Evolutionary conservation across 2,888 invertebrate species (phyloP).

Genomic region (Magallana nippona): DNA sequence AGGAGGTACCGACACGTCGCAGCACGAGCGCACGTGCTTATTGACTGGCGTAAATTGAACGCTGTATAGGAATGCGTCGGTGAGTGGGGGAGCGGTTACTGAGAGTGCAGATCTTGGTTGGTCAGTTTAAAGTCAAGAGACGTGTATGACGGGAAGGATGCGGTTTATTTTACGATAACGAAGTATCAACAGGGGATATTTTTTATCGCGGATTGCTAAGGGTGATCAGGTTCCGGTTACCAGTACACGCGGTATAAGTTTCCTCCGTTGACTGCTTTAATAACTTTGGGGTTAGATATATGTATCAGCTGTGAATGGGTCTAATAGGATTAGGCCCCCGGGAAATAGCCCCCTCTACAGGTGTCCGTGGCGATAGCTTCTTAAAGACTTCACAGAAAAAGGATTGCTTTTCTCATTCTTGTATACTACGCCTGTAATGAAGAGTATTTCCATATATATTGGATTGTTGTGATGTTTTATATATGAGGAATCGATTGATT

Average conservation of each 20-base stretch:
- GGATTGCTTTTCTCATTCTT: conserved; percentile 2
- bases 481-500: conserved; percentile 31
- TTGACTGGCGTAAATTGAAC: conserved; percentile 7
- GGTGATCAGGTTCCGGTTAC: not conserved
- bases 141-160: conserved; percentile 25
- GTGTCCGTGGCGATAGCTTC: not conserved
- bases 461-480: conserved; percentile 15
- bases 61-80: not conserved
- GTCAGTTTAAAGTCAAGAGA: conserved; percentile 29
- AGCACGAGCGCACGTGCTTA: conserved; percentile 29
- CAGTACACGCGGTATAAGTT: not conserved
- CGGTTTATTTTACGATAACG: conserved; percentile 40
- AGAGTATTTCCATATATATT: conserved; percentile 28
- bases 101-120: conserved; percentile 23
- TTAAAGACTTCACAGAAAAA: conserved; percentile 3
- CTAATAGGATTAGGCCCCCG: conserved; percentile 25
- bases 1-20: not conserved
- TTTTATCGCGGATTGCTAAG: not conserved
- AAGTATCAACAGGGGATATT: conserved; percentile 37
- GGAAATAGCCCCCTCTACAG: conserved; percentile 32
- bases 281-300: not conserved
- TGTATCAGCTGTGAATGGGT: conserved; percentile 18
- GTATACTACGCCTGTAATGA: conserved; percentile 14
- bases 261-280: not conserved
- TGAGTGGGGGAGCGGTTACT: conserved; percentile 1